Conservation (phyloP, 2,888 invertebrate species). For the Creontiades dilutus region DNA sequence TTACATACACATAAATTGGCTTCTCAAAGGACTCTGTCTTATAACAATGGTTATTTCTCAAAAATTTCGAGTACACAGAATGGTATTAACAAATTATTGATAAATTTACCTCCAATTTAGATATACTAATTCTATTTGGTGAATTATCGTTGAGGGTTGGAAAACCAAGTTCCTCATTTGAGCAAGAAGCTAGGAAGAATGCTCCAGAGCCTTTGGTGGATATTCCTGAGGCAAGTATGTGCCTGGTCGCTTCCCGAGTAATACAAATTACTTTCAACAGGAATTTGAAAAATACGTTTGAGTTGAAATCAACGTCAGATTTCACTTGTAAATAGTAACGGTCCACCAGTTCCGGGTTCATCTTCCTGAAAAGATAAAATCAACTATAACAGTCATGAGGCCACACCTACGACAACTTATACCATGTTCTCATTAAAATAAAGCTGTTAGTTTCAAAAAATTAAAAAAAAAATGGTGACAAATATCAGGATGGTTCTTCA, state of each 20-base stretch:
- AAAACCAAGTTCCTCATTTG: slow-evolving; percentile 14
- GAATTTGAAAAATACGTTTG: background rate
- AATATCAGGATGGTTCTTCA: too few relatives aligned
- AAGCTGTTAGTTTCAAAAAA: too few relatives aligned
- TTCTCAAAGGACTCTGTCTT: too few relatives aligned
- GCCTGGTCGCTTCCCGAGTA: background rate
- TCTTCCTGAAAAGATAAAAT: slow-evolving; percentile 10
- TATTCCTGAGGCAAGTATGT: background rate
- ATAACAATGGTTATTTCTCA: too few relatives aligned
- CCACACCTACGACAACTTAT: too few relatives aligned
- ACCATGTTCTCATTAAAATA: too few relatives aligned
- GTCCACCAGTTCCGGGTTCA: slow-evolving; percentile 8
- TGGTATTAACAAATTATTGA: too few relatives aligned
- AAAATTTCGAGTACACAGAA: too few relatives aligned
- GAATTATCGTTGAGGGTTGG: background rate
- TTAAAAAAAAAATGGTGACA: too few relatives aligned
- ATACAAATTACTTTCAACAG: background rate
- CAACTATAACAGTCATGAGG: too few relatives aligned
- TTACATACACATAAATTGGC: too few relatives aligned
- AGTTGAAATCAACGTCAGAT: background rate
- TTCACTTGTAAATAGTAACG: slow-evolving; percentile 36
- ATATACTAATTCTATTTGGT: background rate
- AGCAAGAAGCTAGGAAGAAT: slow-evolving; percentile 36
- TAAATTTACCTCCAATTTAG: slow-evolving; percentile 20
- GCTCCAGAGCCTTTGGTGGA: background rate